phyloP scores from a whole-genome alignment of 1,140 invertebrate genomes.

The Drosophila asahinai region DNA sequence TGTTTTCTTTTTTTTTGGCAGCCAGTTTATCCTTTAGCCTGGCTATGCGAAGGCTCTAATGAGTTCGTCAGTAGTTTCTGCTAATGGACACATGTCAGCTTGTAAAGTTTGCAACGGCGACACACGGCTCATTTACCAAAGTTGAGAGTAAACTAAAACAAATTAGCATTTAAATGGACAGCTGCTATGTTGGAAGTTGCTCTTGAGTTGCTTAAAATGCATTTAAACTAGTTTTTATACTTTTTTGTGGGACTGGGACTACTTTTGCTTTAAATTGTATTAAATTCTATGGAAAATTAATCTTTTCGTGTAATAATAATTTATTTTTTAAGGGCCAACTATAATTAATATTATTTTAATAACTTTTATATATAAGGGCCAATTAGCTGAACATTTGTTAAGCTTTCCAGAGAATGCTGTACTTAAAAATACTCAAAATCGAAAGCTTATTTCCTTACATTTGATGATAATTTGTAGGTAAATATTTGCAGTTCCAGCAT shows the following conservation, averaged over 20 bases:
- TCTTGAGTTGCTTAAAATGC: neutral
- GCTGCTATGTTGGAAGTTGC: neutral
- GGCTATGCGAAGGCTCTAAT: constrained; percentile 20
- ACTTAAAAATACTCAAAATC: too few species aligned
- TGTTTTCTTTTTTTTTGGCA: constrained; percentile 30
- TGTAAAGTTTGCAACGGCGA: constrained; percentile 7
- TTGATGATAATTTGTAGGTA: too few species aligned
- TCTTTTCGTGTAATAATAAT: too few species aligned
- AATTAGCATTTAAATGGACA: constrained; percentile 15
- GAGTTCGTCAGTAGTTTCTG: constrained; percentile 24
- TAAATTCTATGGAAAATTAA: too few species aligned
- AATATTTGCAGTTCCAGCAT: too few species aligned
- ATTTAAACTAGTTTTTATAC: neutral
- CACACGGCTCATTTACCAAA: neutral
- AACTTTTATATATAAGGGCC: too few species aligned
- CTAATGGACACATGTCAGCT: constrained; percentile 22
- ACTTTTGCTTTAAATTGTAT: too few species aligned
- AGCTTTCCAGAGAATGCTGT: too few species aligned
- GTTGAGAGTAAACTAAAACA: constrained; percentile 10
- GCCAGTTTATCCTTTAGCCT: constrained; percentile 24
- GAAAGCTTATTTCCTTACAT: too few species aligned
- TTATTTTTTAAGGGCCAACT: too few species aligned
- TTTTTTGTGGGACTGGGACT: neutral
- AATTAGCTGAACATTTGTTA: too few species aligned
- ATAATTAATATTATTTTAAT: too few species aligned